phyloP scores from a whole-genome alignment of 2,113 vertebrate species.

The Cryptomyrus ogoouensis region DNA sequence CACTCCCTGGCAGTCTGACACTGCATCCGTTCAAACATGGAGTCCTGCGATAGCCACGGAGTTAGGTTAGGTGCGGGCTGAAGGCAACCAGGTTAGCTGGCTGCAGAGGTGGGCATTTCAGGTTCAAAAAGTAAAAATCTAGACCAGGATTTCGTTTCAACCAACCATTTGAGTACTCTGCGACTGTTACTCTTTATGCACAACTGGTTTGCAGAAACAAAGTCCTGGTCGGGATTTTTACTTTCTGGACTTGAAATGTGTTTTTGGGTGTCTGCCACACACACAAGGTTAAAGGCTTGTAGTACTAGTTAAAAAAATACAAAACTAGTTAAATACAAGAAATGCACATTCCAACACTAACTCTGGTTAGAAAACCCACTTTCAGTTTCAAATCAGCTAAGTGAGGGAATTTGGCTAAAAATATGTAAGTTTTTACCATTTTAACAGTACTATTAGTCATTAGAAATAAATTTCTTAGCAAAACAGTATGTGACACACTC shows the following conservation, averaged over 20 bases:
- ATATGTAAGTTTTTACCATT: neutral
- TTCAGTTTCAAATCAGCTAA: neutral
- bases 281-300: neutral
- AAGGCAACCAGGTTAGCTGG: neutral
- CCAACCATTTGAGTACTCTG: neutral
- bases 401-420: neutral
- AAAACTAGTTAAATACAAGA: neutral
- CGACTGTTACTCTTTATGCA: neutral
- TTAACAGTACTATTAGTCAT: neutral
- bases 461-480: neutral
- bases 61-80: neutral
- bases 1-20: neutral
- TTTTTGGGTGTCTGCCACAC: neutral
- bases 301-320: neutral
- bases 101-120: neutral
- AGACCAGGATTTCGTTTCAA: neutral
- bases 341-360: neutral
- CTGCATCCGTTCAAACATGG: conserved; percentile 63
- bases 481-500: neutral
- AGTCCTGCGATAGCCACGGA: conserved; percentile 59
- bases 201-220: neutral
- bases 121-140: neutral
- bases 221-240: neutral
- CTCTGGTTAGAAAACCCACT: neutral
- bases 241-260: neutral